A percentile compares a stretch with the other conserved stretches of the same genome.
These are phyloP conservation scores for Neodon shergylaensis DNA, from an alignment of 2,113 vertebrate species.

Conservation along the genomic window DNA sequence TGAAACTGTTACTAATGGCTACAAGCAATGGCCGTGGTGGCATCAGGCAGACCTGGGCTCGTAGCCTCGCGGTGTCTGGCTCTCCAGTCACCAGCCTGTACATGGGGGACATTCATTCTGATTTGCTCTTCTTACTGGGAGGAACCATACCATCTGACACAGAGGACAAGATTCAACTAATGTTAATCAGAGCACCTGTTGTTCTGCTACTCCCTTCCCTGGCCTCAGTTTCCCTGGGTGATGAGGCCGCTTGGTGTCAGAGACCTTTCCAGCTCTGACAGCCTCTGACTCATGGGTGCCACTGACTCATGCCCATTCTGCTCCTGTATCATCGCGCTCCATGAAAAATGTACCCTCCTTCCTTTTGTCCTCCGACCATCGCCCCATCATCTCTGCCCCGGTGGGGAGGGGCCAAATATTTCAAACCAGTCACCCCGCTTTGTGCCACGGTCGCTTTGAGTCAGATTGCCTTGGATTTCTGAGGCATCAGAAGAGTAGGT, in stretches of 20 bases:
- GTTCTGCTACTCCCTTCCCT: not conserved
- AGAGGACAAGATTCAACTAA: not conserved
- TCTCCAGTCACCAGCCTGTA: not conserved
- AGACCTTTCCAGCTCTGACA: not conserved
- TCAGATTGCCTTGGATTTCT: conserved; percentile 81
- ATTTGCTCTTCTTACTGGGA: not conserved
- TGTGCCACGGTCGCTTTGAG: not conserved
- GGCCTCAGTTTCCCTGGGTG: conserved; percentile 59
- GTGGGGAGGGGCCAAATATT: not conserved
- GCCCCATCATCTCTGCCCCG: conserved; percentile 25
- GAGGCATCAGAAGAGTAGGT: conserved; percentile 85
- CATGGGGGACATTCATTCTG: not conserved
- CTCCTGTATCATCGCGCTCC: conserved; percentile 51
- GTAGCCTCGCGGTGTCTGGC: not conserved
- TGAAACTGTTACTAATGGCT: not conserved
- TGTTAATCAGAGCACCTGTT: not conserved
- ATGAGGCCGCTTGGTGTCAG: not conserved
- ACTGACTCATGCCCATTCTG: conserved; percentile 72
- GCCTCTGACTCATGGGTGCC: conserved; percentile 68
- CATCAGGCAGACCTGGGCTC: not conserved
- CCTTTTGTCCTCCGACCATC: not conserved
- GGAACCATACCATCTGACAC: not conserved
- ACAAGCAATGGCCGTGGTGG: not conserved
- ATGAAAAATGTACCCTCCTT: conserved; percentile 24
- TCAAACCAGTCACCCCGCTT: not conserved